Percentiles rank a stretch among this genome's conserved stretches.
phyloP scores from a whole-genome alignment of 2,113 vertebrate species.

The Rafetus swinhoei region DNA sequence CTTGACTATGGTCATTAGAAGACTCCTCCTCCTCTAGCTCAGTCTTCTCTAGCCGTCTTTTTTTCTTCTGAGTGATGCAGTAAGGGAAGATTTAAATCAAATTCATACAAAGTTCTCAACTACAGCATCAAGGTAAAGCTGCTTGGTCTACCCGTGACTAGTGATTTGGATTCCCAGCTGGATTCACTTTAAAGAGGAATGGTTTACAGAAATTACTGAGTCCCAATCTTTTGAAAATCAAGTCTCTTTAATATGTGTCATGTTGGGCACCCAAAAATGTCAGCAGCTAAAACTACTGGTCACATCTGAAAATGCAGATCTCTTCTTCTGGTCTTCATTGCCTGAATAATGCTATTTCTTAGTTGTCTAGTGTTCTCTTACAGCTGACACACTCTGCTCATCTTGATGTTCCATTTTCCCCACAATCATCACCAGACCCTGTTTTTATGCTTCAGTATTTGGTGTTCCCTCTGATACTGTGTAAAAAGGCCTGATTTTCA shows the following conservation, averaged over 20 bases:
- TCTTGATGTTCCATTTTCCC: not conserved
- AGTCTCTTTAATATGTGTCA: not conserved
- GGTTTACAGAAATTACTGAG: not conserved
- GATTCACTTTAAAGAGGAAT: not conserved
- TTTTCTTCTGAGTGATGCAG: slow-evolving; percentile 25
- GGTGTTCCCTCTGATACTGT: not conserved
- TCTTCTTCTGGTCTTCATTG: slow-evolving; percentile 8
- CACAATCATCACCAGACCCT: fast-evolving
- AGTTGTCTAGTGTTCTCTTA: not conserved
- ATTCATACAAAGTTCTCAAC: slow-evolving; percentile 13
- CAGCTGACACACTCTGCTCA: not conserved
- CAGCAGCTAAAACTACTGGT: not conserved
- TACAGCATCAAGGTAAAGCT: slow-evolving; percentile 1
- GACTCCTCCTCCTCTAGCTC: slow-evolving; percentile 18
- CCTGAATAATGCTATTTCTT: not conserved
- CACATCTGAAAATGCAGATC: slow-evolving; percentile 23
- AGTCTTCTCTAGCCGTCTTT: not conserved
- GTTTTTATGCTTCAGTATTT: not conserved
- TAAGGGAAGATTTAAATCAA: not conserved
- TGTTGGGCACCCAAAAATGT: not conserved
- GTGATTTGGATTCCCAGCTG: not conserved
- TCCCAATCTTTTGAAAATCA: not conserved
- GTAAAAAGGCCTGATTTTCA: not conserved
- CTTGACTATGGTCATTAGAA: not conserved
- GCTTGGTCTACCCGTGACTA: slow-evolving; percentile 2